These are phyloP conservation scores for Ceriagrion tenellum DNA, from an alignment of 2,888 invertebrate genomes.

Conservation along the genomic window DNA sequence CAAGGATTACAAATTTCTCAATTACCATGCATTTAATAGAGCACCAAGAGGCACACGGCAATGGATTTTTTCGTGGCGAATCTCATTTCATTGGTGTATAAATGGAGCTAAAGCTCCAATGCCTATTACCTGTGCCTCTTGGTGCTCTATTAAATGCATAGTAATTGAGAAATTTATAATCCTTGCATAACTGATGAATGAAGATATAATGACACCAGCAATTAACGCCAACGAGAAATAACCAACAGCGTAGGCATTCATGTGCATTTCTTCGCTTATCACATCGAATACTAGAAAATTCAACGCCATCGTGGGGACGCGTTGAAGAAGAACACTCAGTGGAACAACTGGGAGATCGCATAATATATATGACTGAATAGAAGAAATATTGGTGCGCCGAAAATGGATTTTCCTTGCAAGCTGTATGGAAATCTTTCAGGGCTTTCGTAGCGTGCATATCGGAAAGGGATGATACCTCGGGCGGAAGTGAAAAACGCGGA, in stretches of 20 bases:
- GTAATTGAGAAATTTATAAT: too few species aligned
- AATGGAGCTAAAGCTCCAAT: too few species aligned
- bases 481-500: background rate
- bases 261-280: background rate
- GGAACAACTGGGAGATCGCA: background rate
- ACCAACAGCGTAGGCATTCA: background rate
- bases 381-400: background rate
- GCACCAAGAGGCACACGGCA: too few species aligned
- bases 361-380: background rate
- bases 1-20: too few species aligned
- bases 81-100: too few species aligned
- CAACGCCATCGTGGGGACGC: background rate
- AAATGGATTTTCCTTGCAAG: background rate
- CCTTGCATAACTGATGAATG: too few species aligned
- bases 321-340: background rate
- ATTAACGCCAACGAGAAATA: background rate
- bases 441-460: background rate
- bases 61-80: too few species aligned
- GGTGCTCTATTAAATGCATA: too few species aligned
- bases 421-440: background rate
- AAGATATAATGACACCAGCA: too few species aligned
- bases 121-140: too few species aligned
- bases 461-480: background rate
- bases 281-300: background rate
- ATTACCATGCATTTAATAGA: too few species aligned